Evolutionary conservation across 2,113 vertebrate genomes (phyloP).

Genomic region (Notarius quadriscutis): DNA sequence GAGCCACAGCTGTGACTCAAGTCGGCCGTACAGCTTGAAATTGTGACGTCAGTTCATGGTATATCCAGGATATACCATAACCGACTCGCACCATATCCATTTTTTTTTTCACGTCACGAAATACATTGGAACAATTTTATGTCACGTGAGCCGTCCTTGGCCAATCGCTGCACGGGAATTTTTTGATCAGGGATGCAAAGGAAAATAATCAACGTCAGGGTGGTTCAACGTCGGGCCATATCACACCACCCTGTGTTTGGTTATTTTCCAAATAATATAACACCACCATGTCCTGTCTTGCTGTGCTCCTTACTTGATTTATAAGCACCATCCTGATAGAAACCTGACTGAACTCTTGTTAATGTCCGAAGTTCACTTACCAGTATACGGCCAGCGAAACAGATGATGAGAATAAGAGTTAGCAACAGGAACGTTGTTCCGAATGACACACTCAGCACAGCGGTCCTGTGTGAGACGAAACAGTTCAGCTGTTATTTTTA

Average conservation of each 20-base stretch:
- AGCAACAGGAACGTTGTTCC: slow-evolving; percentile 85
- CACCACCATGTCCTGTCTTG: no score
- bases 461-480: slow-evolving; percentile 77
- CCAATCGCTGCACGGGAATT: no score
- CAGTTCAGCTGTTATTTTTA: neutral
- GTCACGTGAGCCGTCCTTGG: neutral
- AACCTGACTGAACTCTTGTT: neutral
- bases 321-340: neutral
- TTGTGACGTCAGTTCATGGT: no score
- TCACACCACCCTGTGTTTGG: neutral
- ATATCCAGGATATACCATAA: no score
- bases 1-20: no score
- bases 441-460: slow-evolving; percentile 89
- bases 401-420: slow-evolving; percentile 87
- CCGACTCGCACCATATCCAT: no score
- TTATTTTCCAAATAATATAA: neutral
- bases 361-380: slow-evolving; percentile 72
- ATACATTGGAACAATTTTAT: no score
- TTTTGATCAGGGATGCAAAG: neutral
- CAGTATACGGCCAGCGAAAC: slow-evolving; percentile 91
- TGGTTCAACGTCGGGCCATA: neutral
- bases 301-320: neutral
- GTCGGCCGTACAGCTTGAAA: no score
- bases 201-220: neutral
- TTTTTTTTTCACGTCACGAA: no score